Evolutionary conservation across 2,797 vertebrate genomes (phyloP).

Genomic region (Melanotaenia maccullochi): DNA sequence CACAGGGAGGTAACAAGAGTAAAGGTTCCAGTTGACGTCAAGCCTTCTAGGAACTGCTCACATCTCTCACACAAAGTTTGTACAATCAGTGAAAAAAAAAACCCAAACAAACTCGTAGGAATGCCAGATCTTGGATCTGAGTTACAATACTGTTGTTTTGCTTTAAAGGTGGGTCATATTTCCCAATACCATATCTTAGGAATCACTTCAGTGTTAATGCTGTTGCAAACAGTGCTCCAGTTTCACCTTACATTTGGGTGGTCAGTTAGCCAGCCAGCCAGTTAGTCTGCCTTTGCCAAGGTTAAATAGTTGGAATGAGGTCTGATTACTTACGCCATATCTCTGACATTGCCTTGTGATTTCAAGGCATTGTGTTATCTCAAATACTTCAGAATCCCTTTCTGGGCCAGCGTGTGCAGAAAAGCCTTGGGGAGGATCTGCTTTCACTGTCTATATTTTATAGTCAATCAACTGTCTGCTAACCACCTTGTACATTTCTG

Average conservation of each 20-base stretch:
- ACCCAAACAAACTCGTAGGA: slow-evolving; percentile 36
- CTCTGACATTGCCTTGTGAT: slow-evolving; percentile 65
- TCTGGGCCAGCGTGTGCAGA: slow-evolving; percentile 35
- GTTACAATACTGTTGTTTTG: slow-evolving; percentile 50
- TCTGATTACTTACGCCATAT: slow-evolving; percentile 70
- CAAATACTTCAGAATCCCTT: slow-evolving; percentile 52
- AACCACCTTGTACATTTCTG: slow-evolving; percentile 39
- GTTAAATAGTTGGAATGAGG: slow-evolving; percentile 75
- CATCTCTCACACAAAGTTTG: slow-evolving; percentile 43
- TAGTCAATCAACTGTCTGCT: slow-evolving; percentile 65
- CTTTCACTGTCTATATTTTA: slow-evolving; percentile 63
- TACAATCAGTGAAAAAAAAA: slow-evolving; percentile 38
- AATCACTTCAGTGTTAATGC: slow-evolving; percentile 50
- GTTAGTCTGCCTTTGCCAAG: slow-evolving; percentile 51
- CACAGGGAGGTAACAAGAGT: slow-evolving; percentile 56
- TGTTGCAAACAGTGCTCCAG: slow-evolving; percentile 59
- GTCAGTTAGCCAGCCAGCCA: slow-evolving; percentile 61
- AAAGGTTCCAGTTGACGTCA: slow-evolving; percentile 74
- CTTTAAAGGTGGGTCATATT: slow-evolving; percentile 58
- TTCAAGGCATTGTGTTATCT: slow-evolving; percentile 71
- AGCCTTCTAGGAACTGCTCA: slow-evolving; percentile 57
- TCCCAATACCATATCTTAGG: slow-evolving; percentile 63
- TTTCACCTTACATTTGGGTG: slow-evolving; percentile 68
- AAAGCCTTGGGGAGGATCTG: slow-evolving; percentile 53
- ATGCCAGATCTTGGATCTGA: slow-evolving; percentile 40